Evolutionary conservation across 2,113 vertebrate species (phyloP).

Genomic region (Oryctolagus cuniculus): DNA sequence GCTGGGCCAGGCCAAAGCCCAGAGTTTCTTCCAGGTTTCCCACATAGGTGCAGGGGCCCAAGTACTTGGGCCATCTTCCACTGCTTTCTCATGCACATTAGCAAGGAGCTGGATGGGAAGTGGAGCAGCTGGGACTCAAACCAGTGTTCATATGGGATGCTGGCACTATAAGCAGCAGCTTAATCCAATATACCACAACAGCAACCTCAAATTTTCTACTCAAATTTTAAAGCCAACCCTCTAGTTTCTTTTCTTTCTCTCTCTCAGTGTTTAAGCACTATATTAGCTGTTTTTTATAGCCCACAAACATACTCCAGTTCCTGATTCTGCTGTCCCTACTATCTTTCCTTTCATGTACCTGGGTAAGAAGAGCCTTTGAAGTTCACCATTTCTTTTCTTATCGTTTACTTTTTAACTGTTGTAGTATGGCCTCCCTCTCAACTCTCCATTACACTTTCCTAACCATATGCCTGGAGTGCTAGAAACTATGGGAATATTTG

Average conservation of each 20-base stretch:
- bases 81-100: no score
- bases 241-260: not conserved
- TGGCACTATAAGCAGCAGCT: no score
- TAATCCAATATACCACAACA: no score
- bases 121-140: no score
- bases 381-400: not conserved
- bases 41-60: no score
- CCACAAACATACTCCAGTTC: not conserved
- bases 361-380: not conserved
- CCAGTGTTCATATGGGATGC: no score
- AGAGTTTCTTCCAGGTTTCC: no score
- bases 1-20: no score
- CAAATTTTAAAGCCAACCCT: not conserved
- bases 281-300: not conserved
- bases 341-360: not conserved
- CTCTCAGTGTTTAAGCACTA: not conserved
- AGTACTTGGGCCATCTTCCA: no score
- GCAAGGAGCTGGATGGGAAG: no score
- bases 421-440: not conserved
- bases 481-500: conserved; percentile 25
- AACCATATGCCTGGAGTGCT: not conserved
- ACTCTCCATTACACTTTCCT: conserved; percentile 1
- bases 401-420: not conserved
- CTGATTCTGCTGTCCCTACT: not conserved
- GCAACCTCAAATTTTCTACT: not conserved